Evolutionary conservation across 2,113 vertebrate genomes (phyloP).

Genomic region (Symphodus melops): DNA sequence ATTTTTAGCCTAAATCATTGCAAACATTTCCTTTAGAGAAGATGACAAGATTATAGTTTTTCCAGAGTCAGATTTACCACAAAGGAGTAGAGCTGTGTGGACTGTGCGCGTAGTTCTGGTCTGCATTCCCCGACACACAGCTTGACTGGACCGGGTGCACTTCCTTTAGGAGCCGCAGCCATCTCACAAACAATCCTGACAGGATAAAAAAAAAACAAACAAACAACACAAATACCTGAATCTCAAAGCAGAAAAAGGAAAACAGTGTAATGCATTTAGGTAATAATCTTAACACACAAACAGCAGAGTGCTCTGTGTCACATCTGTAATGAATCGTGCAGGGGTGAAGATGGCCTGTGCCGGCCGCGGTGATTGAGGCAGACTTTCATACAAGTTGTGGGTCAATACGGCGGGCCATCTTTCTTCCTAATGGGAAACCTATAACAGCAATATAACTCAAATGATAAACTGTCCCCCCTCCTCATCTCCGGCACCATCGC

Average conservation of each 20-base stretch:
- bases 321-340: constrained; percentile 40
- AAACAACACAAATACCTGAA: not conserved
- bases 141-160: constrained; percentile 89
- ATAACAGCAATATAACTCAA: constrained; percentile 77
- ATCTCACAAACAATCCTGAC: constrained; percentile 98
- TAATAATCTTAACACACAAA: not conserved
- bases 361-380: constrained; percentile 69
- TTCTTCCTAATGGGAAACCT: constrained; percentile 82
- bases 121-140: constrained; percentile 96
- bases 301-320: constrained; percentile 35
- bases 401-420: constrained; percentile 74
- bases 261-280: constrained; percentile 17
- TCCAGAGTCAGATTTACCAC: constrained; percentile 86
- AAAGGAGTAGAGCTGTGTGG: constrained; percentile 91
- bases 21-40: constrained; percentile 5
- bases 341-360: constrained; percentile 39
- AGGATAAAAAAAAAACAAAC: not conserved
- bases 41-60: not conserved
- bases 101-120: constrained; percentile 92
- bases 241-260: constrained; percentile 8
- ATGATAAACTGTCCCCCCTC: constrained; percentile 74
- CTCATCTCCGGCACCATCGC: constrained; percentile 55
- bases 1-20: not conserved
- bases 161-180: constrained; percentile 85
- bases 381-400: constrained; percentile 77